Evolutionary conservation across 2,797 vertebrate genomes (phyloP).

Genomic region (Ataeniobius toweri): DNA sequence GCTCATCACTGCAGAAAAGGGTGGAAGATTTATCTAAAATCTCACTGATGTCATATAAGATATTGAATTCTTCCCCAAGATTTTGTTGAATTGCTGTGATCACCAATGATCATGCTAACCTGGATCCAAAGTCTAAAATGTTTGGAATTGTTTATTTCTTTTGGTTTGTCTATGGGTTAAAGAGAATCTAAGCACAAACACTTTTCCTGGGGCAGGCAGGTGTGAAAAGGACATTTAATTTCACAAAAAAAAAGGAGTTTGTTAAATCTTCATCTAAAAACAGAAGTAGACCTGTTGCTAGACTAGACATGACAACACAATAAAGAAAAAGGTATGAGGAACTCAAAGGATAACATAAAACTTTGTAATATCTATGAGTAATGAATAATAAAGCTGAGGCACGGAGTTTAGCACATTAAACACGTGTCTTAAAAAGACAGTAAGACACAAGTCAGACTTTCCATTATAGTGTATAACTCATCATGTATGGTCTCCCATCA

Average conservation of each 20-base stretch:
- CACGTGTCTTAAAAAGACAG: neutral
- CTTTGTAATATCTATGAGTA: neutral
- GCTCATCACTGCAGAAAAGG: slow-evolving; percentile 22
- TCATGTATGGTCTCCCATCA: neutral
- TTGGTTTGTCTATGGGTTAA: neutral
- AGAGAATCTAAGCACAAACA: neutral
- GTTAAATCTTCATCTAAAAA: neutral
- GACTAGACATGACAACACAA: neutral
- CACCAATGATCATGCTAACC: neutral
- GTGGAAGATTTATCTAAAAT: neutral
- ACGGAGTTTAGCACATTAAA: neutral
- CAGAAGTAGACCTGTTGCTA: neutral
- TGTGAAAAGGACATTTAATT: neutral
- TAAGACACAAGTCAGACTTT: slow-evolving; percentile 5
- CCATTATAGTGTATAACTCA: slow-evolving; percentile 20
- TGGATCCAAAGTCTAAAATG: neutral
- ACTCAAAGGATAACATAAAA: neutral
- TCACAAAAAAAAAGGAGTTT: neutral
- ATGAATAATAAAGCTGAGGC: neutral
- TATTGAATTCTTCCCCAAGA: no score
- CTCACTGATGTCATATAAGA: neutral
- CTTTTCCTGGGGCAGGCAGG: no score
- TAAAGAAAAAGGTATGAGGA: neutral
- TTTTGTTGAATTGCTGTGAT: neutral
- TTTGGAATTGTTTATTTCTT: no score